These are phyloP conservation scores for Sphaerophoria taeniata DNA, from an alignment of 2,888 invertebrate genomes.

Conservation along the genomic window DNA sequence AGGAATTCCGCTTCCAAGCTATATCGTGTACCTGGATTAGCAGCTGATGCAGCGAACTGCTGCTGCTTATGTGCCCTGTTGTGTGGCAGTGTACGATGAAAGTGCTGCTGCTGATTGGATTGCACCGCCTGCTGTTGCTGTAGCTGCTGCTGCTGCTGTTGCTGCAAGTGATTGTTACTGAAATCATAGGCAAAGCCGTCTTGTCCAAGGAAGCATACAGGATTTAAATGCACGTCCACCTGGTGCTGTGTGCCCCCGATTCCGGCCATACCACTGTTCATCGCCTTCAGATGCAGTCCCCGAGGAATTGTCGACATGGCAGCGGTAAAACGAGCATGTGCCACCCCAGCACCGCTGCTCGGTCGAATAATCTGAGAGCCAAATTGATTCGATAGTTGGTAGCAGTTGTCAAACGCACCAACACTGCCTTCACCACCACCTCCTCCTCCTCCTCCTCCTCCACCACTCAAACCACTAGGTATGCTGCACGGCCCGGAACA, in stretches of 20 bases:
- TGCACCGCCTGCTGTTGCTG: slow-evolving; percentile 76
- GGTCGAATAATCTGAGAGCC: slow-evolving; percentile 83
- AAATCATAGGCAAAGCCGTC: slow-evolving; percentile 88
- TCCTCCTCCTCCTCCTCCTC: slow-evolving; percentile 40
- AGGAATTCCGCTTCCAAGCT: slow-evolving; percentile 87
- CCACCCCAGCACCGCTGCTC: slow-evolving; percentile 76
- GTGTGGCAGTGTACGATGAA: slow-evolving; percentile 91
- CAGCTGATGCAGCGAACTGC: slow-evolving; percentile 82
- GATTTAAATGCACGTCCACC: slow-evolving; percentile 89
- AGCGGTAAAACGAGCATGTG: slow-evolving; percentile 80
- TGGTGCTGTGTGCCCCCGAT: slow-evolving; percentile 84
- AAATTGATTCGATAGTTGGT: slow-evolving; percentile 84
- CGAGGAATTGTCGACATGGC: slow-evolving; percentile 84
- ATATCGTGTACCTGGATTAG: slow-evolving; percentile 84
- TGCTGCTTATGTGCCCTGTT: slow-evolving; percentile 84
- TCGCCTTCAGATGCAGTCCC: slow-evolving; percentile 83
- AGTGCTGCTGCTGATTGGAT: slow-evolving; percentile 82
- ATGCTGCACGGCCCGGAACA: slow-evolving; percentile 79
- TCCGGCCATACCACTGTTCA: slow-evolving; percentile 39
- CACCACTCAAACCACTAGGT: slow-evolving; percentile 74
- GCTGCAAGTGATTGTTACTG: slow-evolving; percentile 81
- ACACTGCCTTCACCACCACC: too few species aligned
- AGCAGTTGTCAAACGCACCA: slow-evolving; percentile 80
- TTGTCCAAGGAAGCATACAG: slow-evolving; percentile 89
- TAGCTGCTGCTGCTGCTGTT: slow-evolving; percentile 78